Evolutionary conservation across 2,797 vertebrate species (phyloP).

Genomic region (Rhyacichthys aspro): DNA sequence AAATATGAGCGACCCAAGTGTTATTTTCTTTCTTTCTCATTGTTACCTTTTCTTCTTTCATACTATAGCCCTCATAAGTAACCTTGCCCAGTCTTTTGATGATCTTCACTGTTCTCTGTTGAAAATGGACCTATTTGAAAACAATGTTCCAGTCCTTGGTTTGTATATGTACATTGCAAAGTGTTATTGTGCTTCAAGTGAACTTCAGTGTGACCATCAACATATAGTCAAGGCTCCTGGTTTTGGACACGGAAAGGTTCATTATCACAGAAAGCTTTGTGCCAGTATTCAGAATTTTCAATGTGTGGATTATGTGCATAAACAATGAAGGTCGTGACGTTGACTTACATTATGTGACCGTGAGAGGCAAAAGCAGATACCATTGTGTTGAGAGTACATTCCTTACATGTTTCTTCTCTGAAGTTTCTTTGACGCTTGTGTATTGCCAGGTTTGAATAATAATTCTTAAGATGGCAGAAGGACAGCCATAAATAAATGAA

Average conservation of each 20-base stretch:
- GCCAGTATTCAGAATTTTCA: constrained; percentile 1
- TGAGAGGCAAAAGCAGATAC: neutral
- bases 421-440: too few relatives aligned
- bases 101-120: neutral
- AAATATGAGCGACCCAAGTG: too few relatives aligned
- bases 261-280: neutral
- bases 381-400: neutral
- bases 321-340: constrained; percentile 8
- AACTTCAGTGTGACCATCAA: constrained; percentile 1
- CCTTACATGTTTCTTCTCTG: neutral
- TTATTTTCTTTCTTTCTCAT: constrained; percentile 12
- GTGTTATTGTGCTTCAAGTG: neutral
- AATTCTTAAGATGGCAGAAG: too few relatives aligned
- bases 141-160: constrained; percentile 14
- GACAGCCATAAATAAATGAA: too few relatives aligned
- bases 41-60: neutral
- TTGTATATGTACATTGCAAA: neutral
- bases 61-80: neutral
- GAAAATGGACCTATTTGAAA: too few relatives aligned
- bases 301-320: neutral
- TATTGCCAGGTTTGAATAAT: too few relatives aligned
- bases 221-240: neutral
- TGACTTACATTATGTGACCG: neutral
- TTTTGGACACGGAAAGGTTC: neutral
- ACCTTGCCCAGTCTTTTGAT: neutral